phyloP scores from a whole-genome alignment of 2,888 invertebrate genomes.

The Calliphora vomitoria region DNA sequence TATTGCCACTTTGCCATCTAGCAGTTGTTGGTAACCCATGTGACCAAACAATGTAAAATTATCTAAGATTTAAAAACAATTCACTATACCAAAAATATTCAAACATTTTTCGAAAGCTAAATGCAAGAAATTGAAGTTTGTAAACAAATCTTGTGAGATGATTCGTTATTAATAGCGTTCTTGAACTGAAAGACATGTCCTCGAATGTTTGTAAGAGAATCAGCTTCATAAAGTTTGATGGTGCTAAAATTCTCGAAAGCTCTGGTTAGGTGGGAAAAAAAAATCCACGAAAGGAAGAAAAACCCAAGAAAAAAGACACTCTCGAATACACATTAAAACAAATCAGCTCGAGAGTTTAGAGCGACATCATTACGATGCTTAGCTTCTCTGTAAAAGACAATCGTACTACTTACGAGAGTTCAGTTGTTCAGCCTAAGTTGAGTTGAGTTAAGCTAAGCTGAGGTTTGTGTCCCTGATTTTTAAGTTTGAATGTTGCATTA shows the following conservation, averaged over 20 bases:
- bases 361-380: conserved; percentile 48
- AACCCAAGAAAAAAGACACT: neutral
- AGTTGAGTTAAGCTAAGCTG: neutral
- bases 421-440: neutral
- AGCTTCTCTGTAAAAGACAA: neutral
- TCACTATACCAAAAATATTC: too few species aligned
- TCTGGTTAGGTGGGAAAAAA: too few species aligned
- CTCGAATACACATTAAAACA: conserved; percentile 37
- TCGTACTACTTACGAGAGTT: neutral
- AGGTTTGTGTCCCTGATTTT: conserved; percentile 36
- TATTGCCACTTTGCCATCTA: conserved; percentile 27
- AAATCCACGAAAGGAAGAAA: conserved; percentile 4
- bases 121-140: too few species aligned
- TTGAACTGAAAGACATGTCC: too few species aligned
- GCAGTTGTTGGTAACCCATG: neutral
- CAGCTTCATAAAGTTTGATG: too few species aligned
- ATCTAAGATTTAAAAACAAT: too few species aligned
- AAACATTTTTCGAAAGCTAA: too few species aligned
- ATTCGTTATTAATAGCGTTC: too few species aligned
- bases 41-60: too few species aligned
- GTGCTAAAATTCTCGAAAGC: too few species aligned
- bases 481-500: conserved; percentile 17
- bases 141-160: too few species aligned
- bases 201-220: too few species aligned
- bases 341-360: conserved; percentile 43